Base-by-base conservation (phyloP, 1,140 invertebrate species). In the Hypsibius dujardini region DNA sequence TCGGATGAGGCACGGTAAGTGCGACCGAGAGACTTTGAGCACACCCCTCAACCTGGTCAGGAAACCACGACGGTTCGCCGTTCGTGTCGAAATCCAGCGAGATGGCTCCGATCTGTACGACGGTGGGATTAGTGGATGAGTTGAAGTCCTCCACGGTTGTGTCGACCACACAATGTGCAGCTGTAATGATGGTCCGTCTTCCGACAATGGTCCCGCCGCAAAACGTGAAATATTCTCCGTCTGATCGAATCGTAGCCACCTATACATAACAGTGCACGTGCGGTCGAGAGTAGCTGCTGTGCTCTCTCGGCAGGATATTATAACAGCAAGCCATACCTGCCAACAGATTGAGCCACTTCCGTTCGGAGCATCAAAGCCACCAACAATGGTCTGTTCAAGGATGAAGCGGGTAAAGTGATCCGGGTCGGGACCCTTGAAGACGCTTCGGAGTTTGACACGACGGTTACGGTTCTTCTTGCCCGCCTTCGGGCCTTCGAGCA, bases 161-260 rank as follows among this genome's bases (percentile, higher is more conserved):
- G n/a, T n/a, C n/a, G 50, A n/a, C n/a, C 50, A 56, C 50, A 56
- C 50, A 56, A n/a, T 56, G 50, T 7, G 50, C 50, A 56, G 50
- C 50, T 7, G 50, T 56, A n/a, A 56, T n/a, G 50, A 56, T 56
- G 7, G 50, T 56, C 50, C n/a, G 50, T n/a, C 7, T n/a, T 56
- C 50, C 50, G 50, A 56, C n/a, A 56, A 56, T 56, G n/a, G n/a
- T n/a, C 7, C 50, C 50, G n/a, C 50, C n/a, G 50, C 50, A 56
- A 56, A 56, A n/a, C 50, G n/a, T 56, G 7, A 56, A 56, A 12
- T 12, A 12, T 56, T 7, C 7, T 7, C 50, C 7, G n/a, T 56
- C 50, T 56, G 50, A 56, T 56, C 50, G 50, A 56, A 56, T 56
- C n/a, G 50, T 12, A 12, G 50, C 50, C 50, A 12, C 7, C 7